Percentiles rank a stretch among this genome's conserved stretches.
Conservation (phyloP, 2,888 invertebrate genomes). For the Papilio gigon region DNA sequence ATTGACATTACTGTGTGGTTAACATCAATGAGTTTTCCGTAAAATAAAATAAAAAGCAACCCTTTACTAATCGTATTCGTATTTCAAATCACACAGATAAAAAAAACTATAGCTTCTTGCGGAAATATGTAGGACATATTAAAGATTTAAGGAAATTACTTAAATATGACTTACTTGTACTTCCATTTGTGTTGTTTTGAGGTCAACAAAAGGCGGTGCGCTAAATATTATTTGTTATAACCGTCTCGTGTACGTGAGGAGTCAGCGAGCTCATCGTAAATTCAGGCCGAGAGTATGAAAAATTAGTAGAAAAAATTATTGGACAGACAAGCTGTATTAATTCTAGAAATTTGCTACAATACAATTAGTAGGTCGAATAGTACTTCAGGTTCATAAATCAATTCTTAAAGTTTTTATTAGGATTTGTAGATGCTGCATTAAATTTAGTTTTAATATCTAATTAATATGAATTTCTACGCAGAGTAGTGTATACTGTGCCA, state of each 20-base stretch:
- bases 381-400: neutral
- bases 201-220: slow-evolving; percentile 57
- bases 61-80: no score
- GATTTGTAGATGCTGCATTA: no score
- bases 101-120: no score
- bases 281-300: slow-evolving; percentile 57
- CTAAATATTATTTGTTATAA: slow-evolving; percentile 66
- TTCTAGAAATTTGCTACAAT: neutral
- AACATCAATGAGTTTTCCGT: neutral
- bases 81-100: no score
- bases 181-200: slow-evolving; percentile 50
- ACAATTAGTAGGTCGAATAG: neutral
- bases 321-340: slow-evolving; percentile 23
- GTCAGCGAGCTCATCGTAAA: slow-evolving; percentile 56
- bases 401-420: no score
- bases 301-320: slow-evolving; percentile 36
- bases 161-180: slow-evolving; percentile 45
- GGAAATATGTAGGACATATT: no score
- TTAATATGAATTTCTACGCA: no score
- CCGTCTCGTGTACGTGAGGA: slow-evolving; percentile 65
- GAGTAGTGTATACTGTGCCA: no score
- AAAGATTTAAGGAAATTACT: no score
- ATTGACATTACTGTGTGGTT: neutral
- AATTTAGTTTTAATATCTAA: no score
- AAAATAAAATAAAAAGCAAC: no score